These are phyloP conservation scores for Colaptes auratus DNA, from an alignment of 2,113 vertebrate species.

Conservation along the genomic window DNA sequence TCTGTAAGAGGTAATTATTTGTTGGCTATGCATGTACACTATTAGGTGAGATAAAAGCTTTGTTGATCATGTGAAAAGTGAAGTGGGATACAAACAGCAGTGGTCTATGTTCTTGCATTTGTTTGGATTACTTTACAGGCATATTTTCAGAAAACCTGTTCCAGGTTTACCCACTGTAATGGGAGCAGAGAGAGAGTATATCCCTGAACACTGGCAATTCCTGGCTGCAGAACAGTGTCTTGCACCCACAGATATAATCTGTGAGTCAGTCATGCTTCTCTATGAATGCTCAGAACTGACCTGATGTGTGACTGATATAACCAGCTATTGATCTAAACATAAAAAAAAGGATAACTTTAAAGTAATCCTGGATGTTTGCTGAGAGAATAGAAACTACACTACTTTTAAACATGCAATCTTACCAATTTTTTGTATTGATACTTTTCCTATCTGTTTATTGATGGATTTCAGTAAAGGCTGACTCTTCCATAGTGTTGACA, in stretches of 20 bases:
- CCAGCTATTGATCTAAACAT: not conserved
- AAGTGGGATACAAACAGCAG: not conserved
- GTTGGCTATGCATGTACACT: accelerated
- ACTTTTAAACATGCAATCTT: not conserved
- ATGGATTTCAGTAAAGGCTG: not conserved
- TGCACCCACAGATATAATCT: not conserved
- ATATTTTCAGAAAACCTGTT: not conserved
- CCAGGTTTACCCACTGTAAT: not conserved
- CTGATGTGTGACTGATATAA: not conserved
- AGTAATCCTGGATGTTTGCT: not conserved
- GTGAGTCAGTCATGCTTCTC: not conserved
- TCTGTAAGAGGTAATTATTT: not conserved
- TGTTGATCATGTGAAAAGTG: not conserved
- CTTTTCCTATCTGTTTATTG: not conserved
- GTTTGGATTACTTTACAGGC: not conserved
- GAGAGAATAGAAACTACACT: not conserved
- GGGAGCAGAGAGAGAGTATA: not conserved
- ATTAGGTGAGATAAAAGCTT: not conserved
- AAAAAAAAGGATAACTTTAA: not conserved
- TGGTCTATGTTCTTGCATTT: not conserved
- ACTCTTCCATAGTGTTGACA: not conserved
- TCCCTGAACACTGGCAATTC: not conserved
- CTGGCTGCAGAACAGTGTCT: not conserved
- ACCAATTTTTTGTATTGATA: not conserved
- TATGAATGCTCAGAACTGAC: not conserved